phyloP scores from a whole-genome alignment of 2,113 vertebrate genomes.

The Bungarus multicinctus region DNA sequence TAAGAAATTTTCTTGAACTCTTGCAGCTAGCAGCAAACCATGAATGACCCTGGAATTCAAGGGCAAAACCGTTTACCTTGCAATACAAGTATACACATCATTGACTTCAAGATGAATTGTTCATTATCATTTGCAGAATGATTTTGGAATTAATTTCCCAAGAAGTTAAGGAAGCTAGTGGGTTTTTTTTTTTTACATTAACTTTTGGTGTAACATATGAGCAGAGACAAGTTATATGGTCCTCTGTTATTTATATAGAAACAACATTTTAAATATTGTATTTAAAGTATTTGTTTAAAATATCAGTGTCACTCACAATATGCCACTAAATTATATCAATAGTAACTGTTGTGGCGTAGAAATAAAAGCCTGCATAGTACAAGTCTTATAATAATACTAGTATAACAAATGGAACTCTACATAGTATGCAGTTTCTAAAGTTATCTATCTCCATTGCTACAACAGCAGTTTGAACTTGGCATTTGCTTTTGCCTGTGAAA shows the following conservation, averaged over 20 bases:
- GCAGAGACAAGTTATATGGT: not conserved
- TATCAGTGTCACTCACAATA: not conserved
- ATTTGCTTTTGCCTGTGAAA: not conserved
- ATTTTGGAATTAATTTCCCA: not conserved
- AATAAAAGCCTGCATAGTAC: not conserved
- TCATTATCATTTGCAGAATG: not conserved
- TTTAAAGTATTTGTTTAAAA: not conserved
- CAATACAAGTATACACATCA: not conserved
- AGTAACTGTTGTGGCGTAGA: not conserved
- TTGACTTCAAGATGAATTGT: not conserved
- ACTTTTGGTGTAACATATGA: not conserved
- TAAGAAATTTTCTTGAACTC: not conserved
- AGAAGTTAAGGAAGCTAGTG: not conserved
- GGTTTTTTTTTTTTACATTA: not conserved
- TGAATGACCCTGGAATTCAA: not conserved
- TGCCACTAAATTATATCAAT: not conserved
- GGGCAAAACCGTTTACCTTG: not conserved
- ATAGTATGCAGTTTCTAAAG: not conserved
- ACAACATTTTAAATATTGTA: not conserved
- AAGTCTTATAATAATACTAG: not conserved
- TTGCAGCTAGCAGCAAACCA: not conserved
- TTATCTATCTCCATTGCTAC: not conserved
- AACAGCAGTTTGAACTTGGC: not conserved
- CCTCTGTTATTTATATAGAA: not conserved
- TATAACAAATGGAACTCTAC: not conserved